These are phyloP conservation scores for Epinotia brunnichana DNA, from an alignment of 2,888 invertebrate genomes.

Conservation along the genomic window DNA sequence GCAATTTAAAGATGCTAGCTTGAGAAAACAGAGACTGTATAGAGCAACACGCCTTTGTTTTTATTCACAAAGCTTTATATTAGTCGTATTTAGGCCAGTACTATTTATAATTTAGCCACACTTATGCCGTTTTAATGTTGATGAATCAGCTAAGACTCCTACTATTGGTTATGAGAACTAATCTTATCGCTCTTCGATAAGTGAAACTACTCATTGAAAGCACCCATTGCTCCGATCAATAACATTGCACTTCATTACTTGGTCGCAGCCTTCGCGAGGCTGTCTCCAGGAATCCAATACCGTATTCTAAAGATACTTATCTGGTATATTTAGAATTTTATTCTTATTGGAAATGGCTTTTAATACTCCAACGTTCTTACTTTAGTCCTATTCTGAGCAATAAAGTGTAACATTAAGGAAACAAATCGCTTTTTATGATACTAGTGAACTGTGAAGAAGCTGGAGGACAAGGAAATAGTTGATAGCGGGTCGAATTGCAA, in stretches of 20 bases:
- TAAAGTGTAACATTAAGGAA: slow-evolving; percentile 48
- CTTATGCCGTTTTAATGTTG: slow-evolving; percentile 8
- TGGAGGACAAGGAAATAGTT: slow-evolving; percentile 60
- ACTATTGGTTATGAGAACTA: slow-evolving; percentile 60
- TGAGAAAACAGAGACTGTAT: neutral
- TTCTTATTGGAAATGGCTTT: slow-evolving; percentile 20
- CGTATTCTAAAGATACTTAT: neutral
- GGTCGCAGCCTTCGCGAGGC: neutral
- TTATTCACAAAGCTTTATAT: neutral
- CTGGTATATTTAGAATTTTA: neutral
- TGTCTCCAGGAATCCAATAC: neutral
- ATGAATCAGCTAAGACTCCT: slow-evolving; percentile 51
- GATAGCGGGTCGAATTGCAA: slow-evolving; percentile 70
- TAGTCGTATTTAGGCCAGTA: slow-evolving; percentile 2
- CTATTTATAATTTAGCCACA: neutral
- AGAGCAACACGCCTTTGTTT: neutral
- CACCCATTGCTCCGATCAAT: slow-evolving; percentile 65
- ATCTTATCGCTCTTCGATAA: slow-evolving; percentile 78
- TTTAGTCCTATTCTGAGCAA: slow-evolving; percentile 46
- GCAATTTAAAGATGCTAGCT: neutral
- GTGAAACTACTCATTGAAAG: slow-evolving; percentile 59
- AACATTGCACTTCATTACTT: slow-evolving; percentile 44
- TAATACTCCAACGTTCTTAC: slow-evolving; percentile 60
- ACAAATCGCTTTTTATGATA: slow-evolving; percentile 58
- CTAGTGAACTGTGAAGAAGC: slow-evolving; percentile 65